These are phyloP conservation scores for Parochlus steinenii DNA, from an alignment of 2,888 invertebrate genomes.

Conservation along the genomic window DNA sequence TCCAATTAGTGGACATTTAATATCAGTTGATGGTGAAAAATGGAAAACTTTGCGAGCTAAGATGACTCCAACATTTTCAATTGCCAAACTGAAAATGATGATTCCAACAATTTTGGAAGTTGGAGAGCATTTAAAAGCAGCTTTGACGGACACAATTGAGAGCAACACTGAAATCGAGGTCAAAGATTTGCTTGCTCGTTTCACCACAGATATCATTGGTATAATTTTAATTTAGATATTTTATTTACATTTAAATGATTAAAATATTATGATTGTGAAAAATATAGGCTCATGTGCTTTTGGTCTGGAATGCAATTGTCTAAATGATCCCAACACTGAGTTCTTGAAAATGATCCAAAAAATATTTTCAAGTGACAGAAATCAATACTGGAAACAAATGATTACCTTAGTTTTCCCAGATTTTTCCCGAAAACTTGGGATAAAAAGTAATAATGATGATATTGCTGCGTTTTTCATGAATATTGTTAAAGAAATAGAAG, in stretches of 20 bases:
- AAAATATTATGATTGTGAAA: conserved; percentile 23
- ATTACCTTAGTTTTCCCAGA: conserved; percentile 5
- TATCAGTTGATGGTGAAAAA: conserved; percentile 20
- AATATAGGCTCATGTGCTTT: conserved; percentile 29
- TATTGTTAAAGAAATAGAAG: conserved; percentile 29
- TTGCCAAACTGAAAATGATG: conserved; percentile 16
- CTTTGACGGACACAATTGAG: conserved; percentile 5
- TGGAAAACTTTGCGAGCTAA: conserved; percentile 26
- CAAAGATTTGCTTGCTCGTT: conserved; percentile 14
- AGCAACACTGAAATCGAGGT: conserved; percentile 11
- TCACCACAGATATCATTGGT: conserved; percentile 18
- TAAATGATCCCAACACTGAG: conserved; percentile 24
- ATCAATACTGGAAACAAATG: conserved; percentile 5
- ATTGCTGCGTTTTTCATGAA: conserved; percentile 29
- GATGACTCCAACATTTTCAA: conserved; percentile 20
- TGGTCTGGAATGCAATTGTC: conserved; percentile 26
- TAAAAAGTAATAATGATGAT: conserved; percentile 7
- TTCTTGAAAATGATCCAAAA: conserved; percentile 19
- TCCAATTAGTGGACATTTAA: background rate
- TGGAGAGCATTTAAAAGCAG: background rate
- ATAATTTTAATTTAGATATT: background rate
- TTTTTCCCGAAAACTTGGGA: conserved; percentile 9
- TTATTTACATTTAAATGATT: too few species aligned
- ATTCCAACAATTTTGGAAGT: conserved; percentile 9
- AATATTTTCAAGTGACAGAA: conserved; percentile 10